These are phyloP conservation scores for Euclidia mi DNA, from an alignment of 2,888 invertebrate species.

Conservation along the genomic window DNA sequence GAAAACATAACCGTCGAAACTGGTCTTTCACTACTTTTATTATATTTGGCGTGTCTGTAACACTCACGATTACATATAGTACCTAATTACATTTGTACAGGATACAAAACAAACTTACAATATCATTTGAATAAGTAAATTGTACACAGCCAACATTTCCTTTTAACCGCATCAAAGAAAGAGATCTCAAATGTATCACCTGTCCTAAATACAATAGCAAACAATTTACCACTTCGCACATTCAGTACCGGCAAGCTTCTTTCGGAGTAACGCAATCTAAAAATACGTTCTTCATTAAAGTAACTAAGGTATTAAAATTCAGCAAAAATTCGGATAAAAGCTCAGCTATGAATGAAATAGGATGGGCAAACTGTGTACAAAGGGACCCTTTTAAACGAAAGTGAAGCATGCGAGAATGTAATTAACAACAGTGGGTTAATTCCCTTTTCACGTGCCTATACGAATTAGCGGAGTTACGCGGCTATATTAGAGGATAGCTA, in stretches of 20 bases:
- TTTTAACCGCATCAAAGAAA: not conserved
- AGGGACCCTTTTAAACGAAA: constrained; percentile 84
- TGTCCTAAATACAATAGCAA: constrained; percentile 9
- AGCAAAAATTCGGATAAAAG: constrained; percentile 62
- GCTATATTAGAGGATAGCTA: constrained; percentile 66
- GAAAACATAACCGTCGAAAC: too few species aligned
- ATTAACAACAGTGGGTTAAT: constrained; percentile 88
- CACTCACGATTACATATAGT: too few species aligned
- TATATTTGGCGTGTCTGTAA: too few species aligned
- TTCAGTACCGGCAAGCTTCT: constrained; percentile 13
- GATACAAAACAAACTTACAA: too few species aligned
- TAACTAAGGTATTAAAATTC: constrained; percentile 54
- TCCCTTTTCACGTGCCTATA: constrained; percentile 85
- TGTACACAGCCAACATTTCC: too few species aligned
- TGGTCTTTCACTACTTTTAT: too few species aligned
- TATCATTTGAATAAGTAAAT: too few species aligned
- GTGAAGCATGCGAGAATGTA: constrained; percentile 88
- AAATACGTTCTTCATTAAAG: constrained; percentile 56
- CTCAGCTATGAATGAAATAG: constrained; percentile 73
- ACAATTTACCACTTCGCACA: constrained; percentile 11
- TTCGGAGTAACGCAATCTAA: constrained; percentile 25
- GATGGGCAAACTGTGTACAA: constrained; percentile 77
- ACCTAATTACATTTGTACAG: too few species aligned
- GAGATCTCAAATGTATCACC: not conserved
- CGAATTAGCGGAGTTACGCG: constrained; percentile 80